These are phyloP conservation scores for Hydrotaea cyrtoneurina DNA, from an alignment of 2,888 invertebrate genomes.

Conservation along the genomic window DNA sequence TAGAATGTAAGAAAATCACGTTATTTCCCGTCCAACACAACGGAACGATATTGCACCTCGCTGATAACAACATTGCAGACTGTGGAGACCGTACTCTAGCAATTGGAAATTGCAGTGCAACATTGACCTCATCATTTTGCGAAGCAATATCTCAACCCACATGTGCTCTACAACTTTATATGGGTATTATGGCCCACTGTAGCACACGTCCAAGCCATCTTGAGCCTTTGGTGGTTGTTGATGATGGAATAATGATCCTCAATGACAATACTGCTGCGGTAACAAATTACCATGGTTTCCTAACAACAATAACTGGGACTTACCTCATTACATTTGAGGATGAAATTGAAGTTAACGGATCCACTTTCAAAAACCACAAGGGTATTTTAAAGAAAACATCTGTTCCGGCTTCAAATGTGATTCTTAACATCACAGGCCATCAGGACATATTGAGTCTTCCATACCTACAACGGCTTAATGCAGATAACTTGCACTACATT, in stretches of 20 bases:
- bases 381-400: slow-evolving; percentile 27
- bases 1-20: slow-evolving; percentile 42
- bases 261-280: not conserved
- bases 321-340: slow-evolving; percentile 47
- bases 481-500: too few species aligned
- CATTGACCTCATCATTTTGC: slow-evolving; percentile 35
- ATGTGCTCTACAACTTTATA: too few species aligned
- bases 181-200: too few species aligned
- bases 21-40: slow-evolving; percentile 45
- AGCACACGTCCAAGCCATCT: slow-evolving; percentile 37
- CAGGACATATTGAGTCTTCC: too few species aligned
- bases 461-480: too few species aligned
- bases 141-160: slow-evolving; percentile 18
- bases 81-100: not conserved
- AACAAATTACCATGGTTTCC: slow-evolving; percentile 42
- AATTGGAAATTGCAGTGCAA: not conserved
- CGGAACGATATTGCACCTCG: slow-evolving; percentile 27
- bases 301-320: slow-evolving; percentile 37
- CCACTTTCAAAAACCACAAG: slow-evolving; percentile 39
- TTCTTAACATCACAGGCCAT: too few species aligned
- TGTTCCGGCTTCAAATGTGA: too few species aligned
- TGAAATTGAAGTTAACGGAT: not conserved
- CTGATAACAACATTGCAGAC: slow-evolving; percentile 30
- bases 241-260: not conserved
- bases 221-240: slow-evolving; percentile 35